Percentiles rank a stretch among this genome's conserved stretches.
Conservation (phyloP, 2,888 invertebrate species). For the Nephrotoma flavescens region DNA sequence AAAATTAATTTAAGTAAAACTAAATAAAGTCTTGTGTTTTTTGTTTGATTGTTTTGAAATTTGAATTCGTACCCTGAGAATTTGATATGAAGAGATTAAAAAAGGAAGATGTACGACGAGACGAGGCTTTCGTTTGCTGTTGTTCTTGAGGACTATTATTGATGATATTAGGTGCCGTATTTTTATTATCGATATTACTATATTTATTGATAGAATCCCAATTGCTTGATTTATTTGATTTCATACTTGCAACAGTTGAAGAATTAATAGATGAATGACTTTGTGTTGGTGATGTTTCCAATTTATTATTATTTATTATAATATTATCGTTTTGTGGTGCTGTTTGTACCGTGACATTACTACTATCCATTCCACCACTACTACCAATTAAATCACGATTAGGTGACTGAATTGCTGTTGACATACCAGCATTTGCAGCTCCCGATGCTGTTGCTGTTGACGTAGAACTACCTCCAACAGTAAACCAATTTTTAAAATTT, state of each 20-base stretch:
- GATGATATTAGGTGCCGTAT: slow-evolving; percentile 9
- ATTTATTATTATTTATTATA: background rate
- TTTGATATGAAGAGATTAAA: slow-evolving; percentile 91
- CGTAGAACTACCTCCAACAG: slow-evolving; percentile 7
- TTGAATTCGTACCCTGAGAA: slow-evolving; percentile 61
- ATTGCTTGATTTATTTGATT: slow-evolving; percentile 6
- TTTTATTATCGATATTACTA: slow-evolving; percentile 6
- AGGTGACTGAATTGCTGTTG: background rate
- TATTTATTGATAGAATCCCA: slow-evolving; percentile 3
- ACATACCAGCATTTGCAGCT: background rate
- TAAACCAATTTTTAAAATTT: slow-evolving; percentile 25
- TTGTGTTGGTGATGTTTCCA: slow-evolving; percentile 19
- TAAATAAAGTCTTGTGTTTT: background rate
- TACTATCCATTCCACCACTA: background rate
- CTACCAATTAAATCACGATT: background rate
- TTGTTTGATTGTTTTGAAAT: slow-evolving; percentile 8
- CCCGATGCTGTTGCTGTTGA: background rate
- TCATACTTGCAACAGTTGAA: slow-evolving; percentile 16
- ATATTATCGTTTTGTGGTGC: background rate
- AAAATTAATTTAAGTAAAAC: background rate
- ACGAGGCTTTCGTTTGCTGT: slow-evolving; percentile 43
- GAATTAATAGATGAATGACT: slow-evolving; percentile 20
- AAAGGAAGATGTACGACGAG: slow-evolving; percentile 85
- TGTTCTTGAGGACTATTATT: slow-evolving; percentile 13
- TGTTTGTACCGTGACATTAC: background rate